Conservation (phyloP, 2,797 vertebrate species). For the Meda fulgida region DNA sequence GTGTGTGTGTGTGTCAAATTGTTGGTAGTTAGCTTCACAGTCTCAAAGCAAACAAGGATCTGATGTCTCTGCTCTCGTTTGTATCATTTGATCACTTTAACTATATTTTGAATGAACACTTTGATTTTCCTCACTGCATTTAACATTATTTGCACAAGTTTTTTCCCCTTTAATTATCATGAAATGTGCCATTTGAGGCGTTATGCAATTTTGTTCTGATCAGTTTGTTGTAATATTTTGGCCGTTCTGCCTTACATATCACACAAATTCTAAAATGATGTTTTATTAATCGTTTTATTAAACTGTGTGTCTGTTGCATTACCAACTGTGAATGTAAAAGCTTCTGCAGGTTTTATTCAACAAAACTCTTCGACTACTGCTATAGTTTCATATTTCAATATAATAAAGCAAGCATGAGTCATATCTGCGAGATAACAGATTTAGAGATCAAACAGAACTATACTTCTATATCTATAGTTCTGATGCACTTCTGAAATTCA, state of each 20-base stretch:
- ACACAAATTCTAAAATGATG: not conserved
- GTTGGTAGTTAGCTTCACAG: not conserved
- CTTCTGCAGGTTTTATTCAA: not conserved
- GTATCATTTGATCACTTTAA: not conserved
- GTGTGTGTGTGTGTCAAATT: not conserved
- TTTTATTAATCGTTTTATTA: not conserved
- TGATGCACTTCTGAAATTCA: not conserved
- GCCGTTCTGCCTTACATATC: not conserved
- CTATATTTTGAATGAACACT: not conserved
- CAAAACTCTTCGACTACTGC: not conserved
- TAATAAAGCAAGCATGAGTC: not conserved
- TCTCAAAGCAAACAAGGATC: not conserved
- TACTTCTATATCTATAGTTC: not conserved
- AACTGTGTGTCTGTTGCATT: not conserved
- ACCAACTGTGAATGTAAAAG: not conserved
- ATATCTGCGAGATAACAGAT: not conserved
- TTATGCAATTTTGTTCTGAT: not conserved
- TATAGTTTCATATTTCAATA: not conserved
- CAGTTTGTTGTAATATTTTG: not conserved
- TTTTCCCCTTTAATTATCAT: not conserved
- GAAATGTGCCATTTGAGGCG: not conserved
- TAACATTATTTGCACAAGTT: constrained; percentile 19
- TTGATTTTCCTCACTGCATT: not conserved
- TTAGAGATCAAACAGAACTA: not conserved
- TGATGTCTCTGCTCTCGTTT: not conserved